Percentiles rank a stretch among this genome's conserved stretches.
phyloP scores from a whole-genome alignment of 1,140 invertebrate genomes.

The Cheumatopsyche charites region DNA sequence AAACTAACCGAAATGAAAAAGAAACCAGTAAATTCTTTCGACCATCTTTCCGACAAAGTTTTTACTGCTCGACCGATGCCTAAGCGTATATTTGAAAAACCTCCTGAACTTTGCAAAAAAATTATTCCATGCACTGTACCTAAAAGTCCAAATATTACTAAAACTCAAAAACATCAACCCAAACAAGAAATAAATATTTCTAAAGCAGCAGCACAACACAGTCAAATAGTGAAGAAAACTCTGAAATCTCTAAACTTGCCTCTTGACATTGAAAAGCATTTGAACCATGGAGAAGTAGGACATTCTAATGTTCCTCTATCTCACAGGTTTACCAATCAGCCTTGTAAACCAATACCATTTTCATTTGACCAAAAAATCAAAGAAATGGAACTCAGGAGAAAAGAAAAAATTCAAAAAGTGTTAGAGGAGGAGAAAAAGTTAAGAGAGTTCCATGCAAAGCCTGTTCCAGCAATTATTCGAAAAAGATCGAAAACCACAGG shows the following conservation, averaged over 20 bases:
- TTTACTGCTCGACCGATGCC: slow-evolving; percentile 43
- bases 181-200: neutral
- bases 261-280: neutral
- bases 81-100: slow-evolving; percentile 39
- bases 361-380: slow-evolving; percentile 64
- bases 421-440: slow-evolving; percentile 55
- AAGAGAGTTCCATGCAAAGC: slow-evolving; percentile 61
- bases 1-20: slow-evolving; percentile 50
- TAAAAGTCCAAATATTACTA: slow-evolving; percentile 37
- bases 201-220: slow-evolving; percentile 1
- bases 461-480: slow-evolving; percentile 54
- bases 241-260: slow-evolving; percentile 8
- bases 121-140: slow-evolving; percentile 34
- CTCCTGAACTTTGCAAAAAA: slow-evolving; percentile 34
- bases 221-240: slow-evolving; percentile 28
- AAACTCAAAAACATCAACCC: slow-evolving; percentile 30
- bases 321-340: slow-evolving; percentile 47
- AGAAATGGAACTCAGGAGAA: slow-evolving; percentile 57
- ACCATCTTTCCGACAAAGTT: slow-evolving; percentile 33
- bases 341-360: slow-evolving; percentile 57
- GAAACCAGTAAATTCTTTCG: slow-evolving; percentile 27
- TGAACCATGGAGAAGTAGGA: slow-evolving; percentile 46
- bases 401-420: slow-evolving; percentile 62
- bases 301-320: slow-evolving; percentile 54
- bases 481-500: slow-evolving; percentile 46